Evolutionary conservation across 1,140 invertebrate genomes (phyloP).

Genomic region (Agrilus planipennis): DNA sequence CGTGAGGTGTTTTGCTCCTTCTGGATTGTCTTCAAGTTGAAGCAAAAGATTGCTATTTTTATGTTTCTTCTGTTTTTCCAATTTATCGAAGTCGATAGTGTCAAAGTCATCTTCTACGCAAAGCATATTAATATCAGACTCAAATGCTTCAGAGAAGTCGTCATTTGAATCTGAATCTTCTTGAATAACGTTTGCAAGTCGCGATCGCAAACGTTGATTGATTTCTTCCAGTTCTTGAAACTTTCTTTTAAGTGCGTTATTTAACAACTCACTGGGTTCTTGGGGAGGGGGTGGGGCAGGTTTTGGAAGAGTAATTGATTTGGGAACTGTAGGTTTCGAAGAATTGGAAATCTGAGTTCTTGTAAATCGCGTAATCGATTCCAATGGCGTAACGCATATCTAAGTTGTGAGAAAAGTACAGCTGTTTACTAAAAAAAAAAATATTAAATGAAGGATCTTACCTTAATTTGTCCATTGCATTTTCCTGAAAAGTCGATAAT

Average conservation of each 20-base stretch:
- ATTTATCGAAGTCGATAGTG: constrained; percentile 24
- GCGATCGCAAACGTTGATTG: constrained; percentile 41
- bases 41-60: too few relatives aligned
- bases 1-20: too few relatives aligned
- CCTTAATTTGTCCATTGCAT: constrained; percentile 48
- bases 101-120: constrained; percentile 31
- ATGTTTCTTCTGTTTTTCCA: too few relatives aligned
- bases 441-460: constrained; percentile 20
- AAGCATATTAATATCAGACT: constrained; percentile 37
- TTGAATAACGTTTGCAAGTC: constrained; percentile 43
- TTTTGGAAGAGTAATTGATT: too few relatives aligned
- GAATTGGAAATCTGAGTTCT: constrained; percentile 1
- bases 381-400: constrained; percentile 39
- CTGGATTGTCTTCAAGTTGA: too few relatives aligned
- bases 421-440: too few relatives aligned
- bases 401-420: too few relatives aligned
- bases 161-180: constrained; percentile 38
- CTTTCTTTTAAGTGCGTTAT: constrained; percentile 42
- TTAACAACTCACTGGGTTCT: constrained; percentile 27
- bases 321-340: too few relatives aligned
- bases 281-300: constrained; percentile 2
- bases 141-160: constrained; percentile 42
- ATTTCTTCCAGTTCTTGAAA: constrained; percentile 50
- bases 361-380: too few relatives aligned
- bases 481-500: constrained; percentile 48